phyloP scores from a whole-genome alignment of 2,888 invertebrate species.

The Cheilosia impressa region DNA sequence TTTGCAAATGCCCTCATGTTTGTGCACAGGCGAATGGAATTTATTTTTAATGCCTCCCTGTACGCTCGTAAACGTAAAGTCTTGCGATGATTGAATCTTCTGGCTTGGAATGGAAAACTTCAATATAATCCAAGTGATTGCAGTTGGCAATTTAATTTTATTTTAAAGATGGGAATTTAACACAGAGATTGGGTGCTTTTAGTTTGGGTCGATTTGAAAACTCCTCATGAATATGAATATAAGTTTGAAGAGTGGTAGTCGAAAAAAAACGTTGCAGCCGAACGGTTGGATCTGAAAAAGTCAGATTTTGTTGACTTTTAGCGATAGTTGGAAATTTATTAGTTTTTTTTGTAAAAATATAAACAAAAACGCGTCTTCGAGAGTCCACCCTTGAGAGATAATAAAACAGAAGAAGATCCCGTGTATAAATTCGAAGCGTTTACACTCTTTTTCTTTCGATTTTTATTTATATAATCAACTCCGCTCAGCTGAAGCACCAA shows the following conservation, averaged over 20 bases:
- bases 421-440: no score
- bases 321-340: no score
- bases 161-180: not conserved
- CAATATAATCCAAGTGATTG: slow-evolving; percentile 9
- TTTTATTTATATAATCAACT: no score
- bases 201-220: not conserved
- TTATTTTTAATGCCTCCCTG: slow-evolving; percentile 20
- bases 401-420: no score
- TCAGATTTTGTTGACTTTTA: no score
- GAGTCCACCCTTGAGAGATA: no score
- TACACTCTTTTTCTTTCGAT: no score
- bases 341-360: no score
- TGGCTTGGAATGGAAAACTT: not conserved
- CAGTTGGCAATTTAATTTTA: not conserved
- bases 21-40: not conserved
- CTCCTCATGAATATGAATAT: not conserved
- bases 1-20: not conserved
- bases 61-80: not conserved
- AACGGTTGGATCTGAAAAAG: no score
- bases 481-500: no score
- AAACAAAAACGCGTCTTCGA: no score
- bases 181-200: not conserved
- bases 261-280: not conserved
- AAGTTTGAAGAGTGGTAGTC: not conserved
- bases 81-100: not conserved